Percentiles rank a stretch among this genome's conserved stretches.
Evolutionary conservation across 2,113 vertebrate species (phyloP).

Genomic region (Glaucidium brasilianum): DNA sequence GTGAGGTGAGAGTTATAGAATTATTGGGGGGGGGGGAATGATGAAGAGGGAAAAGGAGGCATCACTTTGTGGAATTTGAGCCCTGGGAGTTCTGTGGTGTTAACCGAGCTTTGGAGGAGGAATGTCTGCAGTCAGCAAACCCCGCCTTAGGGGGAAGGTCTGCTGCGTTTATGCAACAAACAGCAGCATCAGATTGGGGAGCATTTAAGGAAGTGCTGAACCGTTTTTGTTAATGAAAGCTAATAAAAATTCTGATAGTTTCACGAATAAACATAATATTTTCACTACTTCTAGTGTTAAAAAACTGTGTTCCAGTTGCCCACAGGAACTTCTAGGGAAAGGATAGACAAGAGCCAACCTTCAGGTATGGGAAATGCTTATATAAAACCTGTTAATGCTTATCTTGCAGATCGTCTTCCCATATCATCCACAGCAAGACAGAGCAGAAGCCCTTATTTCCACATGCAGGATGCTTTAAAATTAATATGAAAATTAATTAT

Average conservation of each 20-base stretch:
- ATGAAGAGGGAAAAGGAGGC: neutral
- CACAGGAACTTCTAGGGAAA: neutral
- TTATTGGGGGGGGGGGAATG: neutral
- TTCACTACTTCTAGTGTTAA: neutral
- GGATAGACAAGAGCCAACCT: neutral
- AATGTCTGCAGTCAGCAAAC: neutral
- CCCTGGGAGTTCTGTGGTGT: neutral
- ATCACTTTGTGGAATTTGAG: neutral
- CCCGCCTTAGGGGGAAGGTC: neutral
- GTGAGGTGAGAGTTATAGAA: neutral
- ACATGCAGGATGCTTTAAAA: fast-evolving
- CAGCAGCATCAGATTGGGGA: neutral
- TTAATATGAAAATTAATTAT: neutral
- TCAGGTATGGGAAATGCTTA: neutral
- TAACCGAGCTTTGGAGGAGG: neutral
- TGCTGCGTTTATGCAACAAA: neutral
- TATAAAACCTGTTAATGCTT: fast-evolving
- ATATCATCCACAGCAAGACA: neutral
- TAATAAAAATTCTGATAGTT: neutral
- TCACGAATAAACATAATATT: neutral
- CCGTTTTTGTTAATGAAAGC: neutral
- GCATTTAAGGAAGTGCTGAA: neutral
- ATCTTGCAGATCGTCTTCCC: neutral
- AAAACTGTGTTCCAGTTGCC: neutral
- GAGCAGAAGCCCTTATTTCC: neutral